These are phyloP conservation scores for Dasyprocta punctata DNA, from an alignment of 2,113 vertebrate species.

Conservation along the genomic window DNA sequence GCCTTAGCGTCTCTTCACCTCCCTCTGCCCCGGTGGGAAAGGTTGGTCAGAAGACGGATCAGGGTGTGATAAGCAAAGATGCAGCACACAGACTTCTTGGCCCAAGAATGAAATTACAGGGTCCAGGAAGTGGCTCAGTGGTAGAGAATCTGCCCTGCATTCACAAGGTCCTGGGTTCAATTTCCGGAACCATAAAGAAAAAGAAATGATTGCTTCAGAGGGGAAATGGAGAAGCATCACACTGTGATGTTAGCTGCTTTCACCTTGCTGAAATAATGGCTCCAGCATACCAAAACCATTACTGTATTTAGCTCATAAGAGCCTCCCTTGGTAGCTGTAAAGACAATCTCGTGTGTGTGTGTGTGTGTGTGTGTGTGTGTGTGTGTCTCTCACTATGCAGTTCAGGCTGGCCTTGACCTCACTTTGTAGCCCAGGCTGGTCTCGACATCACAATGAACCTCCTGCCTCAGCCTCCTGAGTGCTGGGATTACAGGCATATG, in stretches of 20 bases:
- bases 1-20: neutral
- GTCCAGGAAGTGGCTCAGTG: neutral
- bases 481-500: too few species aligned
- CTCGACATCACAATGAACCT: too few species aligned
- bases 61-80: neutral
- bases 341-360: neutral
- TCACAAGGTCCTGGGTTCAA: neutral
- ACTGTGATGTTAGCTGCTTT: neutral
- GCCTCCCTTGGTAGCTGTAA: neutral
- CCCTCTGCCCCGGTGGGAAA: too few species aligned
- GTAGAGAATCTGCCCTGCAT: neutral
- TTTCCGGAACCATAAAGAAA: neutral
- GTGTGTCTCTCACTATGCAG: too few species aligned
- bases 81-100: neutral
- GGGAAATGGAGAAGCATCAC: neutral
- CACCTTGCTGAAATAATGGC: neutral
- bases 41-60: neutral
- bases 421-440: too few species aligned
- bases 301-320: neutral
- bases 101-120: too few species aligned
- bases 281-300: neutral
- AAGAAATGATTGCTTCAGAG: neutral
- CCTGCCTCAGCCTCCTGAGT: too few species aligned
- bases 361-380: too few species aligned
- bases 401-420: too few species aligned